Conservation (phyloP, 2,113 vertebrate genomes). For the Halcyon senegalensis region DNA sequence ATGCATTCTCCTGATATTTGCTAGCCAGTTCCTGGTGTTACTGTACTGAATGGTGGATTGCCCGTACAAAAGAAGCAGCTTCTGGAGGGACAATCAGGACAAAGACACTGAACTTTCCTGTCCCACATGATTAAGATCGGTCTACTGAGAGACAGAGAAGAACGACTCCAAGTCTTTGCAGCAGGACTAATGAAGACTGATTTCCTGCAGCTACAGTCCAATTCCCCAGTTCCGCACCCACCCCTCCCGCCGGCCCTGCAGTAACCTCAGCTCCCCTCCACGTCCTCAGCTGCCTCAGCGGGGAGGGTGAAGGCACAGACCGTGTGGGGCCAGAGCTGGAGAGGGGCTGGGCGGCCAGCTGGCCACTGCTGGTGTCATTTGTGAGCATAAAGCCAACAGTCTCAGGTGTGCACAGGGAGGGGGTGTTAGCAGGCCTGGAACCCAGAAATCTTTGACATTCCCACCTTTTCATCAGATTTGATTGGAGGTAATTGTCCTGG, state of each 20-base stretch:
- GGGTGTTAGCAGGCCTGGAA: neutral
- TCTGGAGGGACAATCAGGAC: neutral
- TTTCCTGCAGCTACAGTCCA: neutral
- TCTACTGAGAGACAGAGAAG: slow-evolving; percentile 9
- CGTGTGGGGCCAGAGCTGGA: neutral
- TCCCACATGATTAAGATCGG: slow-evolving; percentile 37
- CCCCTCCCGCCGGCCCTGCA: neutral
- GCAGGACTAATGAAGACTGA: slow-evolving; percentile 37
- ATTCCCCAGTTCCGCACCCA: neutral
- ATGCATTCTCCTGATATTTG: neutral
- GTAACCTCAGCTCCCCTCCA: slow-evolving; percentile 14
- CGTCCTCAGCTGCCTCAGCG: neutral
- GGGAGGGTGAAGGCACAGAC: neutral
- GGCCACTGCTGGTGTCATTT: accelerated
- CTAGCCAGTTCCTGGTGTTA: neutral
- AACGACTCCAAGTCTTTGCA: neutral
- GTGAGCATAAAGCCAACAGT: neutral
- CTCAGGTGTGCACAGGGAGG: neutral
- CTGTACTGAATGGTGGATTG: neutral
- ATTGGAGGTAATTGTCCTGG: neutral
- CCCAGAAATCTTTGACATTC: neutral
- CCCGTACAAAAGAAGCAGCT: neutral
- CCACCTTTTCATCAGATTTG: neutral
- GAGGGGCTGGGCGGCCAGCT: neutral
- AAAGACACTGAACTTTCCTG: neutral